A percentile compares a stretch with the other conserved stretches of the same genome.
Evolutionary conservation across 2,888 invertebrate species (phyloP).

Genomic region (Archaeoteleia sp.): DNA sequence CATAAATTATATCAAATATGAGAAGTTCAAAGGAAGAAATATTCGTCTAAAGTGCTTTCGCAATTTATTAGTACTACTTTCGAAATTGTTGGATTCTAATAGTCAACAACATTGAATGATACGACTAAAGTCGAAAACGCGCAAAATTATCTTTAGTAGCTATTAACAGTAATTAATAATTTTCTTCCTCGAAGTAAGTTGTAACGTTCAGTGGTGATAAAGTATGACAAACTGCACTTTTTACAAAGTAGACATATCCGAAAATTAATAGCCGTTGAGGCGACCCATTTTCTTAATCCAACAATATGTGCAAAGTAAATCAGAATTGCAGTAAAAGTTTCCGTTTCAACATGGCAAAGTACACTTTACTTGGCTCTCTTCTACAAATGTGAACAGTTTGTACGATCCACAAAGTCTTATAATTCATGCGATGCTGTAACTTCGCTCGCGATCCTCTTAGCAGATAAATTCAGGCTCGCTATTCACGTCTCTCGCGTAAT

Average conservation of each 20-base stretch:
- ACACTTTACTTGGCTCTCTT: slow-evolving; percentile 43
- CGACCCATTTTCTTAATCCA: slow-evolving; percentile 50
- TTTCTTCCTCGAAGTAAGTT: too few species aligned
- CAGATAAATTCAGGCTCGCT: slow-evolving; percentile 47
- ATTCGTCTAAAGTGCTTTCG: too few species aligned
- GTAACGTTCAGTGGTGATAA: too few species aligned
- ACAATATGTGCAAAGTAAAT: slow-evolving; percentile 50
- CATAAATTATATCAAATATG: too few species aligned
- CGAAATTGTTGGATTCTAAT: too few species aligned
- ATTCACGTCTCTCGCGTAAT: slow-evolving; percentile 46
- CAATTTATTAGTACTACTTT: too few species aligned
- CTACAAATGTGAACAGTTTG: slow-evolving; percentile 49
- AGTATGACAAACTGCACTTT: too few species aligned
- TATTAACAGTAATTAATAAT: too few species aligned
- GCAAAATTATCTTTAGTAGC: too few species aligned
- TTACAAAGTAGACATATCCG: slow-evolving; percentile 31
- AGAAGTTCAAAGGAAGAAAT: too few species aligned
- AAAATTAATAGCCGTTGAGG: slow-evolving; percentile 47
- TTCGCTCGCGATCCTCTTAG: slow-evolving; percentile 40
- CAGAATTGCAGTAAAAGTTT: slow-evolving; percentile 48
- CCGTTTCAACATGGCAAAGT: slow-evolving; percentile 46
- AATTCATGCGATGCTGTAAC: slow-evolving; percentile 52
- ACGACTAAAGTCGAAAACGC: too few species aligned
- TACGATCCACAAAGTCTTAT: slow-evolving; percentile 51
- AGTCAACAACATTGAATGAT: too few species aligned